Conservation (phyloP, 2,113 vertebrate genomes). For the Aramus guarauna region DNA sequence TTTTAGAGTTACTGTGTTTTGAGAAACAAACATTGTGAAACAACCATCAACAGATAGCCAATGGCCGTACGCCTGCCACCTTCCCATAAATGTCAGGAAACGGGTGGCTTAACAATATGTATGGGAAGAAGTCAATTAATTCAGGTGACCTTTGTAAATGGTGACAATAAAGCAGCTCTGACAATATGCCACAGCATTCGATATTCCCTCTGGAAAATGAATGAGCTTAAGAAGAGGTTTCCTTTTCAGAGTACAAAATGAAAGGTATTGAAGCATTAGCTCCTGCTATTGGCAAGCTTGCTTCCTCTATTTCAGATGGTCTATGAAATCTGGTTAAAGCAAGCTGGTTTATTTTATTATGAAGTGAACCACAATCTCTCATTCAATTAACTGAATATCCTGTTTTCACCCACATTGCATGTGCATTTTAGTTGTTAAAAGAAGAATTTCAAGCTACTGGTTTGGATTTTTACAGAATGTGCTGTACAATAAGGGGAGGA, state of each 20-base stretch:
- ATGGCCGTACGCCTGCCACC: slow-evolving; percentile 37
- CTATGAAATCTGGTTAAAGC: slow-evolving; percentile 31
- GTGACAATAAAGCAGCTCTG: slow-evolving; percentile 68
- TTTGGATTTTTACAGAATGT: slow-evolving; percentile 12
- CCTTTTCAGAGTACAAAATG: slow-evolving; percentile 64
- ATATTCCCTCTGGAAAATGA: slow-evolving; percentile 69
- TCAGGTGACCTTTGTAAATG: slow-evolving; percentile 73
- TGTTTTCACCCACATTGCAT: neutral
- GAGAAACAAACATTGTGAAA: slow-evolving; percentile 13
- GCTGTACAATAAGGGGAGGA: slow-evolving; percentile 26
- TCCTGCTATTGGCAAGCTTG: slow-evolving; percentile 63
- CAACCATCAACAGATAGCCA: slow-evolving; percentile 49
- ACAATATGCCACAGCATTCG: slow-evolving; percentile 59
- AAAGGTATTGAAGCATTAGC: slow-evolving; percentile 68
- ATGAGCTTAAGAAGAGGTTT: slow-evolving; percentile 68
- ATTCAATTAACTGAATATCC: slow-evolving; percentile 4
- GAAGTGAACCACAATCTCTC: neutral
- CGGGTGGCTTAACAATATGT: slow-evolving; percentile 44
- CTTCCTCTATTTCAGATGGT: slow-evolving; percentile 33
- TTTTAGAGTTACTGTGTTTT: slow-evolving; percentile 47
- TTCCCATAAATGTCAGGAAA: slow-evolving; percentile 60
- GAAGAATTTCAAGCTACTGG: neutral
- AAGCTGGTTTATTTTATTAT: slow-evolving; percentile 32
- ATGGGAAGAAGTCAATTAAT: slow-evolving; percentile 74
- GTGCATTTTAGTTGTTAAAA: neutral